phyloP scores from a whole-genome alignment of 2,888 invertebrate genomes.

The Podotricha telesiphe region DNA sequence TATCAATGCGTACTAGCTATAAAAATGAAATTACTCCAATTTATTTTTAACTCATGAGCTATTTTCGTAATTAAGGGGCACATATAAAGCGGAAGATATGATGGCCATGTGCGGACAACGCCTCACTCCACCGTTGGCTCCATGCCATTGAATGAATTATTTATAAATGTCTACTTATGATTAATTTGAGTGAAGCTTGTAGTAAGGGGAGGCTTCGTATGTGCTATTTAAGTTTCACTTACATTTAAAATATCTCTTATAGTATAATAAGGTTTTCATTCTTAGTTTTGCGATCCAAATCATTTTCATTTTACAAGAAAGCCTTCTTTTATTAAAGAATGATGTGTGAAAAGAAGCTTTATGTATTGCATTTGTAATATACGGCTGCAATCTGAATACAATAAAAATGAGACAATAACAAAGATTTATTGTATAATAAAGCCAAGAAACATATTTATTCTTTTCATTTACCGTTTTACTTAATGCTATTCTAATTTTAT shows the following conservation, averaged over 20 bases:
- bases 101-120: conserved; percentile 63
- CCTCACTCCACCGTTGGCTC: conserved; percentile 59
- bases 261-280: background rate
- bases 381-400: background rate
- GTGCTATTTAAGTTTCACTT: conserved; percentile 1
- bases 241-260: background rate
- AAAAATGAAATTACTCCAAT: conserved; percentile 43
- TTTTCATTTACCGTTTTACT: background rate
- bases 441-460: background rate
- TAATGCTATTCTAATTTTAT: conserved; percentile 28
- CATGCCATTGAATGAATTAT: conserved; percentile 57
- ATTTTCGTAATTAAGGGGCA: conserved; percentile 44
- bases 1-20: conserved; percentile 29
- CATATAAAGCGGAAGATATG: conserved; percentile 53
- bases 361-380: background rate
- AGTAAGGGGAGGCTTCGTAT: conserved; percentile 9
- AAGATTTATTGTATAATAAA: background rate
- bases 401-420: background rate
- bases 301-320: background rate
- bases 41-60: conserved; percentile 45
- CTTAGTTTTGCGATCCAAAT: background rate
- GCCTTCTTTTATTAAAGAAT: background rate
- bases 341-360: background rate
- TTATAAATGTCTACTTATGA: conserved; percentile 46
- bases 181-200: conserved; percentile 40